These are phyloP conservation scores for Planococcus citri DNA, from an alignment of 1,140 invertebrate species.

Conservation along the genomic window DNA sequence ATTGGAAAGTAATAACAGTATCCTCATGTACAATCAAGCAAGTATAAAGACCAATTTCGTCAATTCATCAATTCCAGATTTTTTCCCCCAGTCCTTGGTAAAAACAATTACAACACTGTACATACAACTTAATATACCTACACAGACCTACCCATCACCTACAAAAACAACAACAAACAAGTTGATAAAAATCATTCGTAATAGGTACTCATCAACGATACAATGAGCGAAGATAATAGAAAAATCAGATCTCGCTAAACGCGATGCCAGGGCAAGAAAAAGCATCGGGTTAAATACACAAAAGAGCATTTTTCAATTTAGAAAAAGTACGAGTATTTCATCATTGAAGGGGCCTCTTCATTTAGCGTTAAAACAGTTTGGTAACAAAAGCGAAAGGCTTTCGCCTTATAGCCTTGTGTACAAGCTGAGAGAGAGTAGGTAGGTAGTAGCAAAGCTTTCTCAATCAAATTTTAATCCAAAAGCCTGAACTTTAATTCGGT, in stretches of 20 bases:
- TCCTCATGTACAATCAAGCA: too few relatives aligned
- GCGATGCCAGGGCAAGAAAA: background rate
- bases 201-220: background rate
- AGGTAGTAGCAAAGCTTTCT: slow-evolving; percentile 14
- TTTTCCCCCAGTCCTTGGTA: too few relatives aligned
- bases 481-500: slow-evolving; percentile 17
- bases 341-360: slow-evolving; percentile 14
- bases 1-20: too few relatives aligned
- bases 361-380: slow-evolving; percentile 19
- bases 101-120: too few relatives aligned
- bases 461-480: slow-evolving; percentile 19
- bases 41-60: too few relatives aligned
- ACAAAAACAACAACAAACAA: too few relatives aligned
- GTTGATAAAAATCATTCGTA: too few relatives aligned
- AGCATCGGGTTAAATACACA: too few relatives aligned
- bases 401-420: background rate
- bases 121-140: too few relatives aligned
- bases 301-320: slow-evolving; percentile 19
- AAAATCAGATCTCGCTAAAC: background rate
- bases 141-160: too few relatives aligned
- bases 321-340: slow-evolving; percentile 18
- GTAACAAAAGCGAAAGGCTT: background rate
- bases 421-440: too few relatives aligned
- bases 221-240: background rate
- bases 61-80: too few relatives aligned